Conservation (phyloP, 53 echinoderm and acorn worm genomes). For the Stichopus horrens region DNA sequence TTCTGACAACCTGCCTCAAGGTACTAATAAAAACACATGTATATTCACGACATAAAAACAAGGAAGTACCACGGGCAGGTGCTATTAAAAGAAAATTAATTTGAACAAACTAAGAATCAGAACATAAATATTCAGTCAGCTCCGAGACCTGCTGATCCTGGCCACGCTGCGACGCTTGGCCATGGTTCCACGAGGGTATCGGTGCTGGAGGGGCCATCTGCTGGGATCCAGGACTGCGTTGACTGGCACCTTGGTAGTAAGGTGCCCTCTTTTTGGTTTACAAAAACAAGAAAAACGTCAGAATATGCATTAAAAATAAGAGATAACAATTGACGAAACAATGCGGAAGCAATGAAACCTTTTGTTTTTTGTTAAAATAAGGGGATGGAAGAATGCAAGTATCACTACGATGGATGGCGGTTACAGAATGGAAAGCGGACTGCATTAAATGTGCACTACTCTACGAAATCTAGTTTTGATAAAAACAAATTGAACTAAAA, state of each 20-base stretch:
- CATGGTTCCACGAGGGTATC: background rate
- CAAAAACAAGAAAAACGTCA: background rate
- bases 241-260: slow-evolving; percentile 27
- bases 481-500: too few species aligned
- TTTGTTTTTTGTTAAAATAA: too few species aligned
- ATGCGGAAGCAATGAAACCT: too few species aligned
- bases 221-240: background rate
- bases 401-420: too few species aligned
- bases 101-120: background rate
- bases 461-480: too few species aligned
- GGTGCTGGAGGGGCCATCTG: background rate
- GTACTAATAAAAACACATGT: background rate
- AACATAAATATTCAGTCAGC: background rate
- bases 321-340: too few species aligned
- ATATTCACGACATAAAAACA: background rate
- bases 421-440: too few species aligned
- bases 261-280: background rate
- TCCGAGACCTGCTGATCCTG: slow-evolving; percentile 25
- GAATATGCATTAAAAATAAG: too few species aligned
- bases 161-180: slow-evolving; percentile 11
- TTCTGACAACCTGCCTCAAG: too few species aligned
- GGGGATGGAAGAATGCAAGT: too few species aligned
- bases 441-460: too few species aligned
- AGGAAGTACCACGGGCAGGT: background rate
- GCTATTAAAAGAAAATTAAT: background rate